Evolutionary conservation across 1,140 invertebrate genomes (phyloP), one percentile per base, ranked within the genome.

Genomic region (Copidosoma floridanum): DNA sequence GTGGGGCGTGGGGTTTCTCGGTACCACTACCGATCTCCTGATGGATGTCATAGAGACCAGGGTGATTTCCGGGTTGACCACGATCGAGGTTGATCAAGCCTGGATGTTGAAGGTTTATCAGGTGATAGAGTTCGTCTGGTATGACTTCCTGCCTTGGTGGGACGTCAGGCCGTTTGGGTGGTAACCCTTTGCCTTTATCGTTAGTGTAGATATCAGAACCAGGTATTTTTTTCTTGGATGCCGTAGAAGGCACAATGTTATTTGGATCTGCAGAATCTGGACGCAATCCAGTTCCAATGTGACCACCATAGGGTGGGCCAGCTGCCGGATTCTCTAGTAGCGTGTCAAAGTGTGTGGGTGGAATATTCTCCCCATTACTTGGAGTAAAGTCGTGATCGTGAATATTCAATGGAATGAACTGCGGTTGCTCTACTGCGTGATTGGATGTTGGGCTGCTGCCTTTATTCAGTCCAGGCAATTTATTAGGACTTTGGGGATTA

Each of bases 41-140:
- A 50, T 79, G 74, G 16, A 76, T 53, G 38, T 76, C 71, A 47
- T 77, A 76, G 7, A 80, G 24, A 11, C 65, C 73, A 0, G 72
- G 66, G 10, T 80, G 72, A 0, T 65, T 68, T 8, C 63, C 61
- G 0, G 72, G 67, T 2, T 70, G 72, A 8, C 52, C 61, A 35
- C 71, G 67, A 14, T 78, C 69, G 8, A 75, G 35, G 2, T 74
- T 68, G 2, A 74, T 65, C 10, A 78, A 27, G 0, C 70, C 77
- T 1, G 78, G 75, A 61, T 80, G 75, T 18, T 78, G 74, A 6
- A 72, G 65, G 38, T 74, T 77, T 6, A 77, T 75, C 43, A 79
- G 26, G 54, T 75, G 76, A 20, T 76, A 74, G 0, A 79, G 50
- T 6, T 79, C 72, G 0, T 78, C 77, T 0, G 72, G 71, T 2